Base-by-base conservation (phyloP, 2,888 invertebrate genomes). In the Nipponacmea schrenckii region DNA sequence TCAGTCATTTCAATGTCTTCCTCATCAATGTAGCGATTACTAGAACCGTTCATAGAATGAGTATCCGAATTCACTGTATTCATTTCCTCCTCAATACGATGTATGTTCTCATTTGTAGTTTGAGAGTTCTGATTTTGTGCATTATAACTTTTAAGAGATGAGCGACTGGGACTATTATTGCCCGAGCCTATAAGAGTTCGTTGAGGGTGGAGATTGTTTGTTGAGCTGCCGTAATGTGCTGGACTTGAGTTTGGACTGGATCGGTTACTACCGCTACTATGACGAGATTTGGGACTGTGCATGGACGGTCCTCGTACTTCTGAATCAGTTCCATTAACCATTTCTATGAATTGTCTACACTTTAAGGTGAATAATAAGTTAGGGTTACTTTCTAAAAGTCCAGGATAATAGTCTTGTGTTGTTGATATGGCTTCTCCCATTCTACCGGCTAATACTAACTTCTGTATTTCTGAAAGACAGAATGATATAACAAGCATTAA, bases 331-430 rank as follows among this genome's bases (percentile, higher is more conserved):
- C 88, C 89, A 70, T 88, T 89, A 67, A 98, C 96, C 96, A 98
- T 97, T 91, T 99, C 98, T 56, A 98, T 95, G 91, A 99, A 99
- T 91, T 99, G 98, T 77, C 98, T 94, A 88, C 97, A 97, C 90
- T 97, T 97, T 86, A 98, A 93, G 92, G 95, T 94, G 91, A 99
- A 98, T 89, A 96, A 92, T 83, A 98, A 92, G 90, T 96, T 96
- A 82, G 93, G 93, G 90, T 97, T 95, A 72, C 93, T 92, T 89
- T 97, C 96, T 86, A 98, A 91, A 76, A 98, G 92, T n/a, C 94
- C 95, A 4, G 98, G 98, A 91, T 96, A 98, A 80, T 96, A 91
- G 83, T 94, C 92, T 87, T 94, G 93, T 74, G 97, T 96, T 81
- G 93, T 91, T 86, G 96, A 95, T 86, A 98, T 95, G 77, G 98